Evolutionary conservation across 2,888 invertebrate species (phyloP).

Genomic region (Hirtodrosophila alboralis): DNA sequence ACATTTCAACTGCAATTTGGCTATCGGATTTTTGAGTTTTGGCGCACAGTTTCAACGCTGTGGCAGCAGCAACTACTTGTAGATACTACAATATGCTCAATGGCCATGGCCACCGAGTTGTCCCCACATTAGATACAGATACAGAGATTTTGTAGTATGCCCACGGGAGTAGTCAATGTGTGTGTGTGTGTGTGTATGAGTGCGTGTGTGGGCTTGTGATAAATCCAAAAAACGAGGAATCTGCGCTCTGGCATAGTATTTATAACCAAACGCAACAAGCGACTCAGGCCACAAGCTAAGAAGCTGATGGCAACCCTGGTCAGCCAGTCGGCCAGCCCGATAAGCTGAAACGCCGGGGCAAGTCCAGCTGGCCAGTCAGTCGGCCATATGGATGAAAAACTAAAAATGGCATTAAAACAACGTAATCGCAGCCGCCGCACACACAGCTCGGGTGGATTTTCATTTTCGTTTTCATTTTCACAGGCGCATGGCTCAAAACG

Average conservation of each 20-base stretch:
- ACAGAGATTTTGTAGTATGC: slow-evolving; percentile 59
- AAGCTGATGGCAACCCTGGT: slow-evolving; percentile 46
- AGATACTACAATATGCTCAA: slow-evolving; percentile 59
- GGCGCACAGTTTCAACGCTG: slow-evolving; percentile 18
- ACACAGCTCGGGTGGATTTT: slow-evolving; percentile 70
- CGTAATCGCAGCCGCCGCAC: slow-evolving; percentile 63
- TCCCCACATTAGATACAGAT: slow-evolving; percentile 60
- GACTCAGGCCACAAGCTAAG: slow-evolving; percentile 11
- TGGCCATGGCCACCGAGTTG: slow-evolving; percentile 44
- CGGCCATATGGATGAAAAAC: slow-evolving; percentile 71
- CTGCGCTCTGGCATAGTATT: slow-evolving; percentile 23
- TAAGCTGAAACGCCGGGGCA: slow-evolving; percentile 51
- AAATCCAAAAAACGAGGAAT: slow-evolving; percentile 34
- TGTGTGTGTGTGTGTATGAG: slow-evolving; percentile 11
- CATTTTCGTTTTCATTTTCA: slow-evolving; percentile 61
- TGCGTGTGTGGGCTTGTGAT: slow-evolving; percentile 33
- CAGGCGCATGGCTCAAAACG: slow-evolving; percentile 49
- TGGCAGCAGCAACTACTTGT: slow-evolving; percentile 49
- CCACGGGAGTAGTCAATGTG: slow-evolving; percentile 53
- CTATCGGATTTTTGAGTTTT: slow-evolving; percentile 55
- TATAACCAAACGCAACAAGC: slow-evolving; percentile 49
- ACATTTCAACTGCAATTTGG: slow-evolving; percentile 68
- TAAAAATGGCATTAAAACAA: slow-evolving; percentile 73
- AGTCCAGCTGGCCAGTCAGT: slow-evolving; percentile 27
- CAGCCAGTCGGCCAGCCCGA: slow-evolving; percentile 34